Evolutionary conservation across 2,797 vertebrate species (phyloP).

Genomic region (Picus viridis): DNA sequence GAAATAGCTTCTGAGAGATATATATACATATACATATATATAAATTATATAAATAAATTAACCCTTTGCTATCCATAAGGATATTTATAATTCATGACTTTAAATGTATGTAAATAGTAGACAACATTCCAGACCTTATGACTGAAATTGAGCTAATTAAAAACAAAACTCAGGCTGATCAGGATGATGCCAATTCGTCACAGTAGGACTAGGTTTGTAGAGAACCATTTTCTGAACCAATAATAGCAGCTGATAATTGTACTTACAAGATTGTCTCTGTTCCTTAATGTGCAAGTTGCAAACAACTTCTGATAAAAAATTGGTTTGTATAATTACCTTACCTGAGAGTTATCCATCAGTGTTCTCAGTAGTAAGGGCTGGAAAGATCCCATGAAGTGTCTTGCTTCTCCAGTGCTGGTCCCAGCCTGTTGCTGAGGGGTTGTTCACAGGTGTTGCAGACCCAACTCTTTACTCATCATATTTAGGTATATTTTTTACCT

Average conservation of each 20-base stretch:
- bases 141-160: neutral
- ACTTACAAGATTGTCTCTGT: neutral
- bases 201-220: neutral
- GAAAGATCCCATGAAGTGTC: neutral
- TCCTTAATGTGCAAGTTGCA: neutral
- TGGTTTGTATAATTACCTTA: neutral
- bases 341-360: neutral
- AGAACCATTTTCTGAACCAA: neutral
- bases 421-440: neutral
- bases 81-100: neutral
- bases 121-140: neutral
- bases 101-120: neutral
- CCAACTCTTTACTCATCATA: neutral
- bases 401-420: neutral
- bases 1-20: neutral
- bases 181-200: neutral
- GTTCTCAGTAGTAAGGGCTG: neutral
- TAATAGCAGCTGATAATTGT: neutral
- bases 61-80: neutral
- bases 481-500: neutral
- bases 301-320: neutral
- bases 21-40: too few relatives aligned
- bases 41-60: neutral
- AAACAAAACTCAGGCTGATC: neutral
- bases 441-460: neutral